Percentiles rank a stretch among this genome's conserved stretches.
Evolutionary conservation across 2,797 vertebrate species (phyloP).

Genomic region (Semaprochilodus insignis): DNA sequence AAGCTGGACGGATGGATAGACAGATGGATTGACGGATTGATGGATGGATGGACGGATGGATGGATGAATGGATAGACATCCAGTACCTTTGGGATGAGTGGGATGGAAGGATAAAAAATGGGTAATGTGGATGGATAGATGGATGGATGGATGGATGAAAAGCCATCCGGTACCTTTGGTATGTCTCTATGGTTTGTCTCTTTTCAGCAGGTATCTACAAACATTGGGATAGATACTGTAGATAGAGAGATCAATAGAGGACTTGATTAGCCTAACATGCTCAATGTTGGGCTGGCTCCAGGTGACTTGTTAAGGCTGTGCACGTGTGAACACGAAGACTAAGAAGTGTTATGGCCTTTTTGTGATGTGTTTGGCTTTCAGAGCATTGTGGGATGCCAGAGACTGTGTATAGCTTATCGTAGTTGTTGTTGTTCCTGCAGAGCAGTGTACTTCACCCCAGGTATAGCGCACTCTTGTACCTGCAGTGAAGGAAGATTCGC

Average conservation of each 20-base stretch:
- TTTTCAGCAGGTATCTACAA: too few species aligned
- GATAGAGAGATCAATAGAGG: neutral
- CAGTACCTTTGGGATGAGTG: too few species aligned
- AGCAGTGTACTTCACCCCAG: neutral
- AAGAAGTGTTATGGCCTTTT: neutral
- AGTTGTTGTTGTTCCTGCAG: conserved; percentile 12
- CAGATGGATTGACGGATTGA: neutral
- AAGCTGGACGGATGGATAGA: neutral
- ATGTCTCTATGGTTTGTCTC: too few species aligned
- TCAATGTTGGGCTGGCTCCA: neutral
- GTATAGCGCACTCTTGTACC: conserved; percentile 34
- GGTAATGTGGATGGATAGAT: too few species aligned
- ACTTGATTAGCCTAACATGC: neutral
- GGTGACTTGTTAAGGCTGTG: neutral
- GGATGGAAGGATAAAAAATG: too few species aligned
- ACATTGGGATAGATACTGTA: neutral
- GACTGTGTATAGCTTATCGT: neutral
- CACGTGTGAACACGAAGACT: neutral
- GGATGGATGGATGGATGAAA: too few species aligned
- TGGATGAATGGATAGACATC: too few species aligned
- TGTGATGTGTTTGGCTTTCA: neutral
- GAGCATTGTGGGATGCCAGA: neutral
- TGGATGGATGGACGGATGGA: too few species aligned
- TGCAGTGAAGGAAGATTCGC: conserved; percentile 46
- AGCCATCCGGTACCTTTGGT: too few species aligned